These are phyloP conservation scores for Lithobates sylvaticus DNA, from an alignment of 2,797 vertebrate species.

Conservation along the genomic window DNA sequence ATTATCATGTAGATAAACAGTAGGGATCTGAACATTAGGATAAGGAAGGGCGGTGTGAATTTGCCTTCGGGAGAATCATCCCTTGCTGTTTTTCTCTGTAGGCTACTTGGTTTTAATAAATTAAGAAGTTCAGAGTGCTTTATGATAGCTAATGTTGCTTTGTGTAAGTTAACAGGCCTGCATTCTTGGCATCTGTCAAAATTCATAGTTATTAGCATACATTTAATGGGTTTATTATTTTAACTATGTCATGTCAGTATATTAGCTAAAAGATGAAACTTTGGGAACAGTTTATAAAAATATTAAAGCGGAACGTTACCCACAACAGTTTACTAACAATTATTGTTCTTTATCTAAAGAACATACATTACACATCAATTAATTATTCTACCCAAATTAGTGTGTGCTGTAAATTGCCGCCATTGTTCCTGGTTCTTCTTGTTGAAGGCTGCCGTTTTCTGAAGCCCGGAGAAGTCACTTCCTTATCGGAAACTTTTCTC, in stretches of 20 bases:
- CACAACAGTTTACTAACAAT: no score
- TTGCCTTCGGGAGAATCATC: constrained; percentile 71
- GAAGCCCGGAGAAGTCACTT: no score
- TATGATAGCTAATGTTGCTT: constrained; percentile 75
- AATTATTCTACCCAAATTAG: no score
- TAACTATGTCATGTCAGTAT: constrained; percentile 54
- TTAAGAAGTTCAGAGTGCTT: constrained; percentile 73
- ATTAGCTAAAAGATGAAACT: neutral
- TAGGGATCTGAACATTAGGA: constrained; percentile 76
- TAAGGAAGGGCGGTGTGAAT: constrained; percentile 74
- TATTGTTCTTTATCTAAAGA: no score
- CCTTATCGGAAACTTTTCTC: no score
- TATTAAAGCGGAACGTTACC: no score
- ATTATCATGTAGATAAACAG: constrained; percentile 80
- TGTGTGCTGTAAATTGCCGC: no score
- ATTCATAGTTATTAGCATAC: constrained; percentile 77
- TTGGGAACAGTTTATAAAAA: neutral
- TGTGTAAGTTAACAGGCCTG: constrained; percentile 72
- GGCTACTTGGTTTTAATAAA: constrained; percentile 74
- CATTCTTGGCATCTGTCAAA: constrained; percentile 75
- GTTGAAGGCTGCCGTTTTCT: no score
- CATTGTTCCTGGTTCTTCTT: no score
- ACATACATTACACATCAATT: no score
- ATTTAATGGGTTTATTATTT: constrained; percentile 73
- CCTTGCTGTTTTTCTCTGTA: constrained; percentile 72